Evolutionary conservation across 1,140 invertebrate genomes (phyloP).

Genomic region (Drosophila elegans): DNA sequence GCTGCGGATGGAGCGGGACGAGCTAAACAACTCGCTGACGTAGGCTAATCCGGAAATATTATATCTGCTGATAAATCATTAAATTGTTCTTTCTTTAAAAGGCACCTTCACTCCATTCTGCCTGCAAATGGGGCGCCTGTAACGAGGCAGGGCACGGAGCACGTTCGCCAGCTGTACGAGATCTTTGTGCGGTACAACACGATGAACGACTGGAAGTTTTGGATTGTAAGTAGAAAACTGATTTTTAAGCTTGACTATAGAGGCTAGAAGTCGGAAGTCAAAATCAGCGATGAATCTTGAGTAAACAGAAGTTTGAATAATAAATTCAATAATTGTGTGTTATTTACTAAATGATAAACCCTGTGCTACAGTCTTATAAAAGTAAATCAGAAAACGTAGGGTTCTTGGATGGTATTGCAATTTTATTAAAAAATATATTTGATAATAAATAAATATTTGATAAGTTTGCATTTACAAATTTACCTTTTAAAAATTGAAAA

Average conservation of each 20-base stretch:
- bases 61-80: background rate
- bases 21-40: conserved; percentile 95
- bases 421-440: too few relatives aligned
- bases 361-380: too few relatives aligned
- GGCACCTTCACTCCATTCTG: conserved; percentile 96
- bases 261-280: background rate
- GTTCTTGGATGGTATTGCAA: too few relatives aligned
- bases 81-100: conserved; percentile 68
- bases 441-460: too few relatives aligned
- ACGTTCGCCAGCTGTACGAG: conserved; percentile 97
- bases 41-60: conserved; percentile 66
- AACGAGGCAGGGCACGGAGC: conserved; percentile 93
- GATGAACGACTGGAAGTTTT: conserved; percentile 98
- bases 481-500: too few relatives aligned
- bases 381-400: too few relatives aligned
- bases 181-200: conserved; percentile 95
- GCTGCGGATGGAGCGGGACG: conserved; percentile 94
- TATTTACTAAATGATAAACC: too few relatives aligned
- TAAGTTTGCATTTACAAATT: too few relatives aligned
- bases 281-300: too few relatives aligned
- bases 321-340: too few relatives aligned
- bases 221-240: conserved; percentile 90
- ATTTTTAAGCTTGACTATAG: background rate
- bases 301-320: too few relatives aligned
- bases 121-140: conserved; percentile 98